Conservation (phyloP, 2,888 invertebrate genomes). For the Drosophila villosipedis region DNA sequence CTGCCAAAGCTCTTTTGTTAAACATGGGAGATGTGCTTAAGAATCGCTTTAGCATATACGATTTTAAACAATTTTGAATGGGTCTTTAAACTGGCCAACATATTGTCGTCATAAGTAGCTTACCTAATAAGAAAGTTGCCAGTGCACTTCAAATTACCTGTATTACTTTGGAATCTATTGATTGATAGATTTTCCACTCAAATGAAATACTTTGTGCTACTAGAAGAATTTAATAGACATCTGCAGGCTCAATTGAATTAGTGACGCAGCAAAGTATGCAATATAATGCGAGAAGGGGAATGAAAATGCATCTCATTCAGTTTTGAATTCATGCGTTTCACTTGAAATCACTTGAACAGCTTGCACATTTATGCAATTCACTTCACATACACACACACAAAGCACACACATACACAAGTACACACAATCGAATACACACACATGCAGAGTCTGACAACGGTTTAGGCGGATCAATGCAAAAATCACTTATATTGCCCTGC, state of each 20-base stretch:
- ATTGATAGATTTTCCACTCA: constrained; percentile 8
- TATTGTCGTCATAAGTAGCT: not conserved
- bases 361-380: constrained; percentile 74
- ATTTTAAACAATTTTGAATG: constrained; percentile 1
- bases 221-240: constrained; percentile 27
- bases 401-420: not conserved
- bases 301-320: constrained; percentile 48
- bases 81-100: constrained; percentile 3
- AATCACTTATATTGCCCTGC: constrained; percentile 49
- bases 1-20: constrained; percentile 4
- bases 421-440: constrained; percentile 6
- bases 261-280: constrained; percentile 71
- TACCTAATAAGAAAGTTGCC: constrained; percentile 7
- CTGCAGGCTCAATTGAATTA: constrained; percentile 57
- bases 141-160: constrained; percentile 20
- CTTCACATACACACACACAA: constrained; percentile 44
- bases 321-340: constrained; percentile 45
- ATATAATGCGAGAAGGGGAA: constrained; percentile 29
- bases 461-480: constrained; percentile 70
- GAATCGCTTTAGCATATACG: constrained; percentile 10
- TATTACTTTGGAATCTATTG: constrained; percentile 13
- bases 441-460: constrained; percentile 25
- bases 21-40: constrained; percentile 12
- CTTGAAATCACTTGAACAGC: constrained; percentile 69
- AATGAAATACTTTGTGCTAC: constrained; percentile 1